Conservation (phyloP, 2,113 vertebrate species). For the Cygnus buccinator region DNA sequence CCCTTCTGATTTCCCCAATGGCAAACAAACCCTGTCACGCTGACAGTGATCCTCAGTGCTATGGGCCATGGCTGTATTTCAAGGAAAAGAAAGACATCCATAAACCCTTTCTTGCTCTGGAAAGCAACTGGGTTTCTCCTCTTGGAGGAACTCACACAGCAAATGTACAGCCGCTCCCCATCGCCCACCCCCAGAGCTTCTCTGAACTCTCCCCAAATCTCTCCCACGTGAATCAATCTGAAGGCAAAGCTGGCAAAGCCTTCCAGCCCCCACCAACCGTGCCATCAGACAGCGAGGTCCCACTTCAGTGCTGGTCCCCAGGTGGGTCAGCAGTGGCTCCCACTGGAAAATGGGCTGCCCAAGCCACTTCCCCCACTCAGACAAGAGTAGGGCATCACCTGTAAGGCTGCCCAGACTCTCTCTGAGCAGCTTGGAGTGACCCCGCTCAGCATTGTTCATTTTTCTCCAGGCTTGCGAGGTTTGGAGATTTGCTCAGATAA, state of each 20-base stretch:
- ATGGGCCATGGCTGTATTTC: background rate
- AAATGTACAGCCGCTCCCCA: background rate
- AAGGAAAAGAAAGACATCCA: background rate
- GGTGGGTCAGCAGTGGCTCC: background rate
- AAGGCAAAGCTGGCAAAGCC: conserved; percentile 47
- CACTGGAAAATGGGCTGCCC: background rate
- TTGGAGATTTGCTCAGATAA: conserved; percentile 63
- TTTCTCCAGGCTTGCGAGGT: conserved; percentile 47
- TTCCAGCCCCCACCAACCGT: background rate
- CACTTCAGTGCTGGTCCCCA: fast-evolving
- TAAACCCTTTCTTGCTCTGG: conserved; percentile 1
- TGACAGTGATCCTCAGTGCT: background rate
- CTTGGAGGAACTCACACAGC: background rate
- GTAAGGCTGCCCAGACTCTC: background rate
- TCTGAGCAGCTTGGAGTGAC: background rate
- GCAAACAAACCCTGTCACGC: background rate
- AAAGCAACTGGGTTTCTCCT: conserved; percentile 27
- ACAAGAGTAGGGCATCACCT: background rate
- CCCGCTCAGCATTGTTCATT: conserved; percentile 30
- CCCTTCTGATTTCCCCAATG: fast-evolving
- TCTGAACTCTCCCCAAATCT: conserved; percentile 55
- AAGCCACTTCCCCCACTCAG: fast-evolving
- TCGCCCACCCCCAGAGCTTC: background rate
- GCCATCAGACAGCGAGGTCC: background rate
- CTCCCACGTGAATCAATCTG: conserved; percentile 47